A percentile compares a stretch with the other conserved stretches of the same genome.
Evolutionary conservation across 2,113 vertebrate species (phyloP).

Genomic region (Crocuta crocuta): DNA sequence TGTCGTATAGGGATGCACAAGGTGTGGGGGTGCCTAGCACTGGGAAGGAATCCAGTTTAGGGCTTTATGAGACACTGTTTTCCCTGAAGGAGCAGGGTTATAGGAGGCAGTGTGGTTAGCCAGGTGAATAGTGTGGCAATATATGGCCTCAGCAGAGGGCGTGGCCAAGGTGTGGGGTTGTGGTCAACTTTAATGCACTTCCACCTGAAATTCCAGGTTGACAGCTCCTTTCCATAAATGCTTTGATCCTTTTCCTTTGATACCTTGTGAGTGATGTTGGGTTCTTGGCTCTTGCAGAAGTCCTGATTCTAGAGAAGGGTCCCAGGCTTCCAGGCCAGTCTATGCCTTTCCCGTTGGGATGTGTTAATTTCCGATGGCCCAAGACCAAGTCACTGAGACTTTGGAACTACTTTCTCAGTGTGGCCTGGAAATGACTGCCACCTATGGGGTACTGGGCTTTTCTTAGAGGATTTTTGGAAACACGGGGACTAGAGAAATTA

Average conservation of each 20-base stretch:
- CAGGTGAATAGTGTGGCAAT: not conserved
- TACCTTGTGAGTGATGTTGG: not conserved
- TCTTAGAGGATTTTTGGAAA: not conserved
- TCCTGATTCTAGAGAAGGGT: not conserved
- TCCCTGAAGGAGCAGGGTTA: not conserved
- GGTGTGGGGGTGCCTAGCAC: too few species aligned
- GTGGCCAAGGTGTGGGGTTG: rapidly evolving
- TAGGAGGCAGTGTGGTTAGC: not conserved
- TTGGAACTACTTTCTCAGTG: not conserved
- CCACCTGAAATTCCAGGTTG: not conserved
- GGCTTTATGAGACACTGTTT: not conserved
- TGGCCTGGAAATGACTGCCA: not conserved
- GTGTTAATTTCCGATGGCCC: not conserved
- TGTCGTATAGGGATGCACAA: not conserved
- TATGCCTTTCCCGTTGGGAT: not conserved
- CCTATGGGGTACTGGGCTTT: conserved; percentile 44
- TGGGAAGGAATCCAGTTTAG: not conserved
- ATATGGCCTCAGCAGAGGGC: not conserved
- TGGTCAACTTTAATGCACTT: too few species aligned
- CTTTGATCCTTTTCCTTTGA: not conserved
- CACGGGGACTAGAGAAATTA: not conserved
- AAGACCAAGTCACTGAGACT: not conserved
- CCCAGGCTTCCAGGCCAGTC: not conserved
- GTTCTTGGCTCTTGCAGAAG: not conserved
- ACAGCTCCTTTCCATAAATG: not conserved